These are phyloP conservation scores for Novumbra hubbsi DNA, from an alignment of 2,797 vertebrate genomes.

Conservation along the genomic window DNA sequence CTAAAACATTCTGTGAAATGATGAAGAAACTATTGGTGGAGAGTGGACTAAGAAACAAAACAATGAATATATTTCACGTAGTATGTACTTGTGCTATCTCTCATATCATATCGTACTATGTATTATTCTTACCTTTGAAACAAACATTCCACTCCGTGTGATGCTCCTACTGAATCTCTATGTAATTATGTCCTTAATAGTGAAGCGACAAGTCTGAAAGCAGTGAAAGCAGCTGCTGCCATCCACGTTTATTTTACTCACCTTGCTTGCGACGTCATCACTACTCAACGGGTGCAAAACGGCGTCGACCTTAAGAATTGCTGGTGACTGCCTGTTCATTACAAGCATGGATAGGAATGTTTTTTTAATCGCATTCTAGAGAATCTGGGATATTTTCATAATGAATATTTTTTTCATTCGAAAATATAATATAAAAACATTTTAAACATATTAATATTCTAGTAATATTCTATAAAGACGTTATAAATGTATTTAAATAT, in stretches of 20 bases:
- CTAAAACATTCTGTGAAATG: background rate
- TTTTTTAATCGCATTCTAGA: background rate
- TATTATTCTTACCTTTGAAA: conserved; percentile 49
- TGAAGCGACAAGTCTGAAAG: background rate
- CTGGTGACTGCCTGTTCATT: background rate
- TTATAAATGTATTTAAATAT: background rate
- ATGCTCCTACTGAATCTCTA: conserved; percentile 16
- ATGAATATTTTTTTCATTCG: no score
- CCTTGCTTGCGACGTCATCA: conserved; percentile 62
- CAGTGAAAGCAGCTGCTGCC: conserved; percentile 12
- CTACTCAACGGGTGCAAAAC: conserved; percentile 22
- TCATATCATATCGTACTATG: background rate
- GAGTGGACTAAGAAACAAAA: conserved; percentile 13
- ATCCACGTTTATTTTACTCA: conserved; percentile 40
- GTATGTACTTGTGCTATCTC: no score
- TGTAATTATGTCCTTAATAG: conserved; percentile 1
- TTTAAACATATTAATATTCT: background rate
- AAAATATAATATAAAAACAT: background rate
- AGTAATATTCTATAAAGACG: background rate
- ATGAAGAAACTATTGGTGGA: background rate
- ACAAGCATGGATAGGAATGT: background rate
- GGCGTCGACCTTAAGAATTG: conserved; percentile 26
- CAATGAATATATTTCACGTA: conserved; percentile 29
- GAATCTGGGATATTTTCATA: background rate
- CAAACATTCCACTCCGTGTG: conserved; percentile 21